A percentile compares a stretch with the other conserved stretches of the same genome.
Evolutionary conservation across 2,113 vertebrate genomes (phyloP).

Genomic region (Mormyrus iriodes): DNA sequence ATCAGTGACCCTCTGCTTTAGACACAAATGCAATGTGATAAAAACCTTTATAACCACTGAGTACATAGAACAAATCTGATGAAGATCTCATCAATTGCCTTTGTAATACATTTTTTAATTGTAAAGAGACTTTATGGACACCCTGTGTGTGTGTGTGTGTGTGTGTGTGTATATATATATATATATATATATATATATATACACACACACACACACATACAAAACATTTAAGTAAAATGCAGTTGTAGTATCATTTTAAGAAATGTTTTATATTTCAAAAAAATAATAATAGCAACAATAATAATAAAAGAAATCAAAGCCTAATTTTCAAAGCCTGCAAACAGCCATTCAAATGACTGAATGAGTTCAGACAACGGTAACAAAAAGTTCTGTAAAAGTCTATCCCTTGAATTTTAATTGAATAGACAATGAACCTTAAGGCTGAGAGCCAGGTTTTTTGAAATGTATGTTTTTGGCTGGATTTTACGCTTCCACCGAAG

Average conservation of each 20-base stretch:
- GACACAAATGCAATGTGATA: too few relatives aligned
- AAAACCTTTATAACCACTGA: too few relatives aligned
- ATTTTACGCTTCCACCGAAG: not conserved
- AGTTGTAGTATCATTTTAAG: not conserved
- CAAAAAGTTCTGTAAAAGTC: not conserved
- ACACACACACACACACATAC: too few relatives aligned
- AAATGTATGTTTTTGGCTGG: not conserved
- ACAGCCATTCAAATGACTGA: not conserved
- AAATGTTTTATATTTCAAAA: not conserved
- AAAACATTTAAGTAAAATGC: not conserved
- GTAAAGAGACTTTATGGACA: too few relatives aligned
- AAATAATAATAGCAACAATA: not conserved
- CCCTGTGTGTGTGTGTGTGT: too few relatives aligned
- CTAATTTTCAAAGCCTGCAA: not conserved
- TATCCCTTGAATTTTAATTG: conserved; percentile 2
- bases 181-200: too few relatives aligned
- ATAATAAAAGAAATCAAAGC: not conserved
- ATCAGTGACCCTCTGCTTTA: too few relatives aligned
- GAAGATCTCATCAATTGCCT: too few relatives aligned
- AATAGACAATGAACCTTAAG: not conserved
- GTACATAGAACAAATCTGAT: too few relatives aligned
- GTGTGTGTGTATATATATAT: too few relatives aligned
- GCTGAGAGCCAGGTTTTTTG: not conserved
- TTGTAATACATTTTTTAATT: too few relatives aligned
- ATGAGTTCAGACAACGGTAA: not conserved